Evolutionary conservation across 2,888 invertebrate species (phyloP).

Genomic region (Cheiracanthium punctorium): DNA sequence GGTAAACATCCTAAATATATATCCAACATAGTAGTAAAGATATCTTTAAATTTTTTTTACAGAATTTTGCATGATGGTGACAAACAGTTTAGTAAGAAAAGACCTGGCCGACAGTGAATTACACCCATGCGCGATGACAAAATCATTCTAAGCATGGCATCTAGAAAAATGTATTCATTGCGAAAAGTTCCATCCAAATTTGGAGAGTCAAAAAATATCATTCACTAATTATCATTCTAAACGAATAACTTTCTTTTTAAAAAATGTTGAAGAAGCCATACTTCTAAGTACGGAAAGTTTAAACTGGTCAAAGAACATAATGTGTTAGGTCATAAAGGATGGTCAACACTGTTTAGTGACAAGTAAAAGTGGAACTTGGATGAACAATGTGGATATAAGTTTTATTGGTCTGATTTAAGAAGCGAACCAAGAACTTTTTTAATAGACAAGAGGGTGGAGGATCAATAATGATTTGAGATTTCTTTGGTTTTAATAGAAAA

Average conservation of each 20-base stretch:
- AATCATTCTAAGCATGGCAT: conserved; percentile 9
- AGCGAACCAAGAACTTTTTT: background rate
- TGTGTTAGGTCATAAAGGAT: background rate
- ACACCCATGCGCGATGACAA: background rate
- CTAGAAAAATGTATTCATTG: background rate
- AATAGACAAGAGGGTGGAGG: no score
- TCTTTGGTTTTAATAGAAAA: no score
- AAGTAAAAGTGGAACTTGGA: conserved; percentile 2
- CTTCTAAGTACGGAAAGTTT: background rate
- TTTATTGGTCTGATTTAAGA: background rate
- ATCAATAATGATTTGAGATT: no score
- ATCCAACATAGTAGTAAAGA: no score
- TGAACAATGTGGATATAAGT: background rate
- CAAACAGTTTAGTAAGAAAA: no score
- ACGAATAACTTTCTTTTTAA: background rate
- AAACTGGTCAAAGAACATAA: background rate
- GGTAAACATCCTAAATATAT: no score
- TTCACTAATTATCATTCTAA: background rate
- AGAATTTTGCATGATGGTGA: no score
- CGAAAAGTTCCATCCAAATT: no score
- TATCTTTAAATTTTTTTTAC: no score
- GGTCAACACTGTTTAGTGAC: background rate
- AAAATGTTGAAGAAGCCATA: background rate
- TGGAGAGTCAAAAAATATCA: background rate
- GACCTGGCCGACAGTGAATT: background rate